These are phyloP conservation scores for Formica aserva DNA, from an alignment of 2,888 invertebrate species.

Conservation along the genomic window DNA sequence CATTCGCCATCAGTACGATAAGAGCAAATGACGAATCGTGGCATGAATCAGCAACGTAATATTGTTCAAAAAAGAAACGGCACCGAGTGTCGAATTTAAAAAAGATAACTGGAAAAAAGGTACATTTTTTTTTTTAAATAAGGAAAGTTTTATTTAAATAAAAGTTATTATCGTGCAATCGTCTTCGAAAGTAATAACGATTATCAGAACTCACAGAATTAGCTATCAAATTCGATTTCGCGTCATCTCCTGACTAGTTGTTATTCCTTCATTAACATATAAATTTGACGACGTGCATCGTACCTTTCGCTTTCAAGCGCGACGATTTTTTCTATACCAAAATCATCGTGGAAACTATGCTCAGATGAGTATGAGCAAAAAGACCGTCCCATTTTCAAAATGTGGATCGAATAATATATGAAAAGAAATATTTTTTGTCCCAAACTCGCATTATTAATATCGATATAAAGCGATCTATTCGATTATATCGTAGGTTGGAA, in stretches of 20 bases:
- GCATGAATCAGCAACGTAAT: background rate
- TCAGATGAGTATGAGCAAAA: background rate
- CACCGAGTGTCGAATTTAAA: background rate
- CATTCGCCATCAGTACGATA: conserved; percentile 26
- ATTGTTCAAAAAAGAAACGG: background rate
- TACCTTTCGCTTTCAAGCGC: conserved; percentile 7
- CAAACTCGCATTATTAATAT: background rate
- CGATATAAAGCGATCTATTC: background rate
- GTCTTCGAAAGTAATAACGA: conserved; percentile 41
- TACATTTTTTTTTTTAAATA: background rate
- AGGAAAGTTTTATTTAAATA: background rate
- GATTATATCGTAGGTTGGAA: background rate
- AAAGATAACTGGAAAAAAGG: background rate
- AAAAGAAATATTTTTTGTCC: background rate
- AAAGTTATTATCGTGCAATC: conserved; percentile 13
- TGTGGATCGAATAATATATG: background rate
- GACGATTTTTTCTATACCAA: conserved; percentile 17
- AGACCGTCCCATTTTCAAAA: background rate
- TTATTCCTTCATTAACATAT: conserved; percentile 81
- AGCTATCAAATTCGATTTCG: conserved; percentile 69
- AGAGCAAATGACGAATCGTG: conserved; percentile 31
- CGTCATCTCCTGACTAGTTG: conserved; percentile 55
- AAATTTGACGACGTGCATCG: conserved; percentile 78
- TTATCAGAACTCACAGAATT: conserved; percentile 39
- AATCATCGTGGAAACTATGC: conserved; percentile 38